Percentiles rank a stretch among this genome's conserved stretches.
Conservation (phyloP, 2,888 invertebrate species). For the Ctena decussata region DNA sequence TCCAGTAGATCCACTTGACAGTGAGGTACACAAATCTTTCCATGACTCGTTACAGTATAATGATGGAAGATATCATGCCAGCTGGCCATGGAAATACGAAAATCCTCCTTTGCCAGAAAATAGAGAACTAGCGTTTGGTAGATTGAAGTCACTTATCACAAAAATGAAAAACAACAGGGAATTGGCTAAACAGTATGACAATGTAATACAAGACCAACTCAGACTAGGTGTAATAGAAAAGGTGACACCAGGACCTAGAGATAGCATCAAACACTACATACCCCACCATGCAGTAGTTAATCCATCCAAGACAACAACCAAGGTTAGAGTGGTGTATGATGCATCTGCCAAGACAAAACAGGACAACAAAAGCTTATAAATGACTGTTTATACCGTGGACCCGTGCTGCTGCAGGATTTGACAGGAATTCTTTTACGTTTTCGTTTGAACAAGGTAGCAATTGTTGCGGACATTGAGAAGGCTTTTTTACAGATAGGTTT, state of each 20-base stretch:
- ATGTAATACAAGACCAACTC: conserved; percentile 28
- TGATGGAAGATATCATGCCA: conserved; percentile 26
- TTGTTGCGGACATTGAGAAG: conserved; percentile 29
- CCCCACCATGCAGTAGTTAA: conserved; percentile 36
- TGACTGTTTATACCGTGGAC: conserved; percentile 45
- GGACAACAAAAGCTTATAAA: conserved; percentile 32
- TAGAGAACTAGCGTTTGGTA: conserved; percentile 22
- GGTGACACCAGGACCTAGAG: background rate
- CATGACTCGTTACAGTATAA: conserved; percentile 24
- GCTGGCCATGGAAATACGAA: conserved; percentile 44
- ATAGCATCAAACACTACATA: conserved; percentile 31
- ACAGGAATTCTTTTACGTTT: conserved; percentile 33
- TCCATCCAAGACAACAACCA: conserved; percentile 26
- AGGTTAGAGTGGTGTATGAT: conserved; percentile 25
- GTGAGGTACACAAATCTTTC: conserved; percentile 7
- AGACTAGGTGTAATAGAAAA: conserved; percentile 43
- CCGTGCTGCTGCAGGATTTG: conserved; percentile 30
- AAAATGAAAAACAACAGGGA: conserved; percentile 22
- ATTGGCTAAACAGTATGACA: conserved; percentile 15
- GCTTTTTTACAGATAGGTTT: conserved; percentile 31
- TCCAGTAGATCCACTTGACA: background rate
- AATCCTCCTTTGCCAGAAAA: conserved; percentile 23
- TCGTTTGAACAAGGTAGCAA: conserved; percentile 13
- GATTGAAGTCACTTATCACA: conserved; percentile 24
- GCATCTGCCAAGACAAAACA: conserved; percentile 23